Percentiles rank a stretch among this genome's conserved stretches.
These are phyloP conservation scores for Artemia sinica DNA, from an alignment of 2,888 invertebrate genomes.

Conservation along the genomic window DNA sequence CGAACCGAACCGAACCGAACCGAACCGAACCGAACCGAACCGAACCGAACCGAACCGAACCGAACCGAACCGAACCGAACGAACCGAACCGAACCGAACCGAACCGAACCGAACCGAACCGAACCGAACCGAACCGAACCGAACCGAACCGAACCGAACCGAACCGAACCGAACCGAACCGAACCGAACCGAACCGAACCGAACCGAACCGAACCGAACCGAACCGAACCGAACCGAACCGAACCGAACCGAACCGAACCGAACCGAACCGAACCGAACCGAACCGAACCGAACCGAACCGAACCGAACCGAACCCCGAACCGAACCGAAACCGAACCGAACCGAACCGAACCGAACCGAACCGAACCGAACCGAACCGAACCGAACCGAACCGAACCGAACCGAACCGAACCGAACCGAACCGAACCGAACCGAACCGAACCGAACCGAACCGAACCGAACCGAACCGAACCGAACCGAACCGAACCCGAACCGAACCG, in stretches of 20 bases:
- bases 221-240: slow-evolving; percentile 23
- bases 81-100: no score
- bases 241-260: slow-evolving; percentile 23
- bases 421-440: slow-evolving; percentile 22
- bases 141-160: no score
- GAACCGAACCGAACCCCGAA: no score
- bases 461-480: no score
- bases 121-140: slow-evolving; percentile 22
- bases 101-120: slow-evolving; percentile 23
- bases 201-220: slow-evolving; percentile 23
- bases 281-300: slow-evolving; percentile 19
- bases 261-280: slow-evolving; percentile 22
- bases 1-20: slow-evolving; percentile 23
- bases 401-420: slow-evolving; percentile 23
- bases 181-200: slow-evolving; percentile 23
- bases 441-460: slow-evolving; percentile 23
- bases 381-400: slow-evolving; percentile 22
- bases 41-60: slow-evolving; percentile 22
- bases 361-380: slow-evolving; percentile 22
- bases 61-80: no score
- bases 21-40: slow-evolving; percentile 22
- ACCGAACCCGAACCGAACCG: no score
- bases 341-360: slow-evolving; percentile 21
- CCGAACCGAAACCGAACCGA: no score
- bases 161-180: slow-evolving; percentile 22